Base-by-base conservation (phyloP, 2,797 vertebrate genomes). In the Liasis olivaceus region DNA sequence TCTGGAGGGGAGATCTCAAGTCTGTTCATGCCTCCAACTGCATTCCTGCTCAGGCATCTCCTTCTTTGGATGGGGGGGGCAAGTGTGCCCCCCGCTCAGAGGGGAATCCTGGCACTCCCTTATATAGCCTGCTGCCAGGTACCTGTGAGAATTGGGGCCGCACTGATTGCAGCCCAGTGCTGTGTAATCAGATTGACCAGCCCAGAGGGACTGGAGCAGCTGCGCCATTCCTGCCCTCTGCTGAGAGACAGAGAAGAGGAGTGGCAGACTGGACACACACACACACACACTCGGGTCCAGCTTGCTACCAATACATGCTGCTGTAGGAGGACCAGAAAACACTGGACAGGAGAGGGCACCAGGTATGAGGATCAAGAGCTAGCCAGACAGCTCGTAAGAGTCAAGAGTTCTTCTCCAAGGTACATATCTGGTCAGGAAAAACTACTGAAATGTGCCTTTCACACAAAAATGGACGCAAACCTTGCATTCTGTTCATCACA, bases 131-230 rank as follows among this genome's bases (percentile, higher is more conserved):
- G 93, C 26, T 88, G 85, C n/a, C 62, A 60, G 93, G 36, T 56
- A 89, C 86, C 93, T 66, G 72, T 88, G 93, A 90, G 91, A 91
- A 92, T 94, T 94, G 93, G 93, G 93, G 89, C 89, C 6, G 77
- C 56, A 28, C 89, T 36, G 91, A 92, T 88, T 92, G 89, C 91
- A 88, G 69, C 54, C 60, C 36, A 8, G 72, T 88, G 93, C 93
- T 94, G 91, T 88, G 91, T 94, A 90, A 94, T 94, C 93, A 90
- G 85, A 94, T 94, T 85, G 69, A 51, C 42, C 15, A 31, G 26
- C 22, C 85, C 89, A 88, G 54, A 60, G 54, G 91, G 69, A 88
- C 89, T 28, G 89, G 91, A 69, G 91, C 93, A 94, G 93, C 91
- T 94, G 92, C 72, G 66, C 60, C 69, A 91, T 93, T 85, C 85